phyloP scores from a whole-genome alignment of 2,113 vertebrate species.

The Chascanopsetta lugubris region DNA sequence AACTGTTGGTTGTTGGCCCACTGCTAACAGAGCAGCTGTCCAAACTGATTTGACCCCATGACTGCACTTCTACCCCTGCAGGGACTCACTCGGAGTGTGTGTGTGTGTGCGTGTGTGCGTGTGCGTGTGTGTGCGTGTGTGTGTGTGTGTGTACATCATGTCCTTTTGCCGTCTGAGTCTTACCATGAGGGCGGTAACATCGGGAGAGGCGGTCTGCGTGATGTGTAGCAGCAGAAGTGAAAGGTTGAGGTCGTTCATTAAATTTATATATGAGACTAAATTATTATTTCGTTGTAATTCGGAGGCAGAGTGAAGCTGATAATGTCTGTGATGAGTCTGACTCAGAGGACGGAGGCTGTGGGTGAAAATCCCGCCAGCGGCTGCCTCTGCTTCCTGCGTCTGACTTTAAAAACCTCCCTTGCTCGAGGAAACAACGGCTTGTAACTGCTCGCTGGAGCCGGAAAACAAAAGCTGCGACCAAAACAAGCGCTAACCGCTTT shows the following conservation, averaged over 20 bases:
- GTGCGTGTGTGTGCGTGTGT: not conserved
- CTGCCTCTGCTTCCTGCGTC: not conserved
- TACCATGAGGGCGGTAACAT: slow-evolving; percentile 19
- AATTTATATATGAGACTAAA: too few relatives aligned
- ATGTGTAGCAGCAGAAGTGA: not conserved
- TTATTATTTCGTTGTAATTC: too few relatives aligned
- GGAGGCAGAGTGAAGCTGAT: too few relatives aligned
- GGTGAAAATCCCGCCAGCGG: too few relatives aligned
- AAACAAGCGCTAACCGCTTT: not conserved
- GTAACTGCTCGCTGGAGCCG: too few relatives aligned
- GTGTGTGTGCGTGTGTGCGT: not conserved
- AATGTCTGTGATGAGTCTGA: too few relatives aligned
- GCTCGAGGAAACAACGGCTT: not conserved
- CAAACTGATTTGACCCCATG: slow-evolving; percentile 69
- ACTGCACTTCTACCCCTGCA: slow-evolving; percentile 50
- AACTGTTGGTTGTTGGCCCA: slow-evolving; percentile 64
- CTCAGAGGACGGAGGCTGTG: too few relatives aligned
- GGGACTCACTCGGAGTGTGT: not conserved
- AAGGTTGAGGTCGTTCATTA: not conserved
- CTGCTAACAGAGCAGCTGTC: slow-evolving; percentile 67
- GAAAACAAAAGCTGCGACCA: too few relatives aligned
- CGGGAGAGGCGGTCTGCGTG: slow-evolving; percentile 12
- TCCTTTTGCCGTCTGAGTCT: slow-evolving; percentile 25
- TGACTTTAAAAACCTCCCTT: not conserved
- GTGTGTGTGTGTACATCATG: not conserved